Base-by-base conservation (phyloP, 2,797 vertebrate genomes). In the Melanitta fusca region DNA sequence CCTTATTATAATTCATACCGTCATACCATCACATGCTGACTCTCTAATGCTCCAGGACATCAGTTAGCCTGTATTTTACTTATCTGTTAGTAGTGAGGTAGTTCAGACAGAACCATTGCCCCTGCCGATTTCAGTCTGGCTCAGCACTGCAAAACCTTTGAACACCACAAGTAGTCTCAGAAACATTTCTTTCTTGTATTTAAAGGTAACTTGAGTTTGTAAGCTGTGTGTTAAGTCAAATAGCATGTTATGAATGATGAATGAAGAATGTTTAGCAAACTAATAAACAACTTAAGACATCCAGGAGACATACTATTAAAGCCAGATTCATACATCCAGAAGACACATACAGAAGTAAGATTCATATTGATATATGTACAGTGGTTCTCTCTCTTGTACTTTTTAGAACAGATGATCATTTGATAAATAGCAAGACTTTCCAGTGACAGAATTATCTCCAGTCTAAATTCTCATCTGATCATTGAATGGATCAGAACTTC, bases 401-500 rank as follows among this genome's bases (percentile, higher is more conserved):
- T 93, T 80, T 80, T 68, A 72, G 51, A 80, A 89, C 12, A 88
- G 12, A 27, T 47, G 27, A 84, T 62, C 34, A 68, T 85, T 77
- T 91, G 65, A 89, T 78, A 75, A 78, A 62, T 58, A 87, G 3
- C 25, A 91, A 78, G 51, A 57, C 28, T 88, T 82, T 45, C 16
- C 38, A 72, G 38, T 64, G 64, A 69, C 36, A 91, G 74, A 82
- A 90, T 82, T 85, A 82, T 61, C 13, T 80, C 45, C 43, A 6
- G 39, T 85, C 10, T 92, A 80, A 80, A 74, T 72, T 87, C 5
- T 32, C 30, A 80, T 74, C 57, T 89, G 91, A 83, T 80, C 89
- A 57, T 86, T 87, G n/a, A 71, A 87, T 39, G 51, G 51, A 45
- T 77, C 81, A 91, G 86, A 95, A 93, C 12, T 86, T 72, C 43